Base-by-base conservation (phyloP, 1,140 invertebrate genomes). In the Rhagoletis zephyria region DNA sequence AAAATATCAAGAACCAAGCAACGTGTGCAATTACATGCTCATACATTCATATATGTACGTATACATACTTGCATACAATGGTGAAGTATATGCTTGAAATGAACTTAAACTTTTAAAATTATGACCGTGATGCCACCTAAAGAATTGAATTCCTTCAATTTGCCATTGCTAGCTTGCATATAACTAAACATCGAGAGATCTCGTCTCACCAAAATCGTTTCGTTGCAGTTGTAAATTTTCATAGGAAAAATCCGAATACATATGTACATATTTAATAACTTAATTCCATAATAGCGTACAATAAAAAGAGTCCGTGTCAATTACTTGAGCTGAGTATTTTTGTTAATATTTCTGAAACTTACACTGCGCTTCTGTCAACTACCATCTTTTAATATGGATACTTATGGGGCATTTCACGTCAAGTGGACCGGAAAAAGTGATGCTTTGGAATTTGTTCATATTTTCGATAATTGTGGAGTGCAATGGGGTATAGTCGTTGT, bases 61-160 rank as follows among this genome's bases (percentile, higher is more conserved):
- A 30, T 30, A 30, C 30, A 30, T 30, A 30, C 30, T 0, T 30
- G 30, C 30, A 9, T 64, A n/a, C 16, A 64, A 4, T n/a, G 61
- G 6, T n/a, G 63, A 16, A 67, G 19, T 67, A 19, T 30, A 67
- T 67, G 42, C 30, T 67, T 67, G 64, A 30, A 9, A 1, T 67
- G 64, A 65, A 65, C 64, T 65, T 65, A 40, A 65, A 65, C 64
- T 65, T 65, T 65, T 65, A n/a, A n/a, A 65, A 30, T 65, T 65
- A 65, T 67, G 1, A 7, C 30, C 1, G 9, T 30, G 65, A 12
- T 40, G 40, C 19, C 65, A 3, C n/a, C 65, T 67, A 40, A 67
- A 67, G 59, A 60, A 12, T 7, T 12, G 12, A 7, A 12, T 7
- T 67, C 4, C 30, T 67, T 67, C 40, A 67, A 67, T 30, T 67